Base-by-base conservation (phyloP, 2,113 vertebrate genomes). In the Marmota monax region DNA sequence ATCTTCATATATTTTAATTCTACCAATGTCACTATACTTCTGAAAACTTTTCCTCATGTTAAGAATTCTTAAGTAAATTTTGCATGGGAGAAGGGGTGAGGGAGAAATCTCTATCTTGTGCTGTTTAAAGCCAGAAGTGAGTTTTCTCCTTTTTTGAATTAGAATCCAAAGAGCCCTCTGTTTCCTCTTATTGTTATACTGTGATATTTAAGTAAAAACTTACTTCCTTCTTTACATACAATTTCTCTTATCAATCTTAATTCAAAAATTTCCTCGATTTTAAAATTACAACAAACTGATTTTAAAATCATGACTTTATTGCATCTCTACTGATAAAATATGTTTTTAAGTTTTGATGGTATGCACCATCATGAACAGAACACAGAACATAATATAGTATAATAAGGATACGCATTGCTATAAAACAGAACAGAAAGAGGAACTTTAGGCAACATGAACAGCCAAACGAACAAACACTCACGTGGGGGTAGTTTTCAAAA, bases 221-320 rank as follows among this genome's bases (percentile, higher is more conserved):
- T 95, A 42, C 83, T 87, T 93, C n/a, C 42, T 78, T 72, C 88
- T 96, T 93, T 84, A 88, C 73, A 42, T 42, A 80, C 95, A 96
- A 32, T 94, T 80, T 92, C 77, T n/a, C 58, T 90, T 84, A 83
- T 82, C 92, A 92, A 86, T 70, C 77, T 53, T 96, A 84, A 37
- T 73, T 96, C 3, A 16, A 77, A 88, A 86, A 83, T 78, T 90
- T 56, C 95, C 58, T 96, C n/a, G 22, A 76, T 87, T 79, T 91
- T 94, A 45, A 96, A 97, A 96, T 88, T 77, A 77, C 14, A 53
- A 53, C 13, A 16, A 53, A 4, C 51, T 37, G 27, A 76, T 87
- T 79, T 91, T 93, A 48, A 96, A 97, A 96, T 88, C 72, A 97
- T 98, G 98, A 98, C 98, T 98, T 94, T 97, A 93, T 96, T 97